Percentiles rank a stretch among this genome's conserved stretches.
phyloP scores from a whole-genome alignment of 2,113 vertebrate genomes.

The Grallaria varia region DNA sequence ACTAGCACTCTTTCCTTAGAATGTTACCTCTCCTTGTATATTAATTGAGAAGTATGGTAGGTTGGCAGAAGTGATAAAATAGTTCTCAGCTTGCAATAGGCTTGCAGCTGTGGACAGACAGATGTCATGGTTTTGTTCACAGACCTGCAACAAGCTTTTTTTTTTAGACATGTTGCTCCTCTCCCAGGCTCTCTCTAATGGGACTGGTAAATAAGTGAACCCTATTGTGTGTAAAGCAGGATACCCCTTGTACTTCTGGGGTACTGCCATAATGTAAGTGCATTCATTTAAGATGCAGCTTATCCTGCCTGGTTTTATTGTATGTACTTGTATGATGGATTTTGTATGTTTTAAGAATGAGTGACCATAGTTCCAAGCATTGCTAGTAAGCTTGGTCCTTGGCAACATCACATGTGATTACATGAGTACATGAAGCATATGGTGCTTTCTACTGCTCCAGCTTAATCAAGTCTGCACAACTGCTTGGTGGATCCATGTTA shows the following conservation, averaged over 20 bases:
- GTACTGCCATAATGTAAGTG: neutral
- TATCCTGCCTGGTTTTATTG: neutral
- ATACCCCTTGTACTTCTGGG: neutral
- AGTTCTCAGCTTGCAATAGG: neutral
- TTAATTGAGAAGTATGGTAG: neutral
- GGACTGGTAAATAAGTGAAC: neutral
- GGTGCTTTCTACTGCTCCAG: neutral
- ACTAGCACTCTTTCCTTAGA: neutral
- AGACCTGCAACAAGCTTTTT: neutral
- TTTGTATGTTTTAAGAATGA: neutral
- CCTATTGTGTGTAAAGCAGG: neutral
- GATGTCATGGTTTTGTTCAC: neutral
- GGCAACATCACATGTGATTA: neutral
- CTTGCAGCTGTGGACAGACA: neutral
- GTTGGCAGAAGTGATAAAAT: neutral
- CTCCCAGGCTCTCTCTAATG: neutral
- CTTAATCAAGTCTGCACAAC: neutral
- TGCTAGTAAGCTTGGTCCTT: neutral
- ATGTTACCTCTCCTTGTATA: neutral
- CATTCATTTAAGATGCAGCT: neutral
- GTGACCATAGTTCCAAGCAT: neutral
- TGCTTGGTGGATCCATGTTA: neutral
- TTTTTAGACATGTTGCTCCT: neutral
- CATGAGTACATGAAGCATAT: rapidly evolving
- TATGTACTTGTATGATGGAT: neutral